These are phyloP conservation scores for Cryptoprocta ferox DNA, from an alignment of 2,797 vertebrate genomes.

Conservation along the genomic window DNA sequence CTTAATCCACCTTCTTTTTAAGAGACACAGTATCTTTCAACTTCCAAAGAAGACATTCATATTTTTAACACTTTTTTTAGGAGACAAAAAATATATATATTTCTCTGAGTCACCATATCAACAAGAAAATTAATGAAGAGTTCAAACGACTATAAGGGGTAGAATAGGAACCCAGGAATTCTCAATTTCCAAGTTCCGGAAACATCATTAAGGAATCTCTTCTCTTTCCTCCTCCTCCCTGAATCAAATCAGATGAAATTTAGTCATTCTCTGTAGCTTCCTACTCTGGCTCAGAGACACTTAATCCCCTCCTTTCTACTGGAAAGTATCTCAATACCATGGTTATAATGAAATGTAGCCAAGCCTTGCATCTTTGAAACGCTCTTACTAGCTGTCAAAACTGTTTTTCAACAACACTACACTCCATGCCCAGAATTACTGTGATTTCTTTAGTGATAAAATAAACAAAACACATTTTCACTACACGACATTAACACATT, in stretches of 20 bases:
- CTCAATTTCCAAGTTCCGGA: not conserved
- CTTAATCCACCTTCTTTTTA: not conserved
- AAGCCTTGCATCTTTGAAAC: not conserved
- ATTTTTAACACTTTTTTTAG: not conserved
- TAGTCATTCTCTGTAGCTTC: not conserved
- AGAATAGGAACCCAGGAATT: not conserved
- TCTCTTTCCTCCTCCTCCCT: not conserved
- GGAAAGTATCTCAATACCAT: not conserved
- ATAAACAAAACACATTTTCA: conserved; percentile 45
- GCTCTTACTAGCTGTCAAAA: not conserved
- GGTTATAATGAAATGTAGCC: not conserved
- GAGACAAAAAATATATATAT: not conserved
- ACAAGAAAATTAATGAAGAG: not conserved
- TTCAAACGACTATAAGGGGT: not conserved
- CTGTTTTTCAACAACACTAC: not conserved
- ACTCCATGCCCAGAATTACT: not conserved
- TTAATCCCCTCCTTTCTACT: not conserved
- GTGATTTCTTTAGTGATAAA: not conserved
- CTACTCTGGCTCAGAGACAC: not conserved
- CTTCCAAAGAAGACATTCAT: not conserved
- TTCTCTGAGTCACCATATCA: not conserved
- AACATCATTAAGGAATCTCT: not conserved
- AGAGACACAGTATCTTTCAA: not conserved
- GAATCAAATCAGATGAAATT: not conserved
- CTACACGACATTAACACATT: not conserved